These are phyloP conservation scores for Protosalanx chinensis DNA, from an alignment of 2,797 vertebrate species.

Conservation along the genomic window DNA sequence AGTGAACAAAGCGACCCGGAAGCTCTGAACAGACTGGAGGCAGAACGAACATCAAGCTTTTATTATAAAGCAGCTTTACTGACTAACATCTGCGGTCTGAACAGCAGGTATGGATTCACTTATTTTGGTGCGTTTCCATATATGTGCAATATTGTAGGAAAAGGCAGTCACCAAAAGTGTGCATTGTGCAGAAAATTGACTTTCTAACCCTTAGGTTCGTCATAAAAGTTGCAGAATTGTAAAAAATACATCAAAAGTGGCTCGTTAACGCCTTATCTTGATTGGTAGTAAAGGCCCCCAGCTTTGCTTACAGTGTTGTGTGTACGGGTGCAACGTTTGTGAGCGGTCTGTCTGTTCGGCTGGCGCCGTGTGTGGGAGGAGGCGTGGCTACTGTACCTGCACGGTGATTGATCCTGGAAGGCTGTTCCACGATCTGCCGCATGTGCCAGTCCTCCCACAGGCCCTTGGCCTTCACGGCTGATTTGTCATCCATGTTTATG, in stretches of 20 bases:
- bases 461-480: constrained; percentile 75
- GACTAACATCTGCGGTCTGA: constrained; percentile 69
- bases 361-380: background rate
- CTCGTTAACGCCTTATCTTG: too few relatives aligned
- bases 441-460: constrained; percentile 83
- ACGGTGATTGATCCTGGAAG: constrained; percentile 69
- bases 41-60: constrained; percentile 76
- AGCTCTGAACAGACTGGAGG: constrained; percentile 79
- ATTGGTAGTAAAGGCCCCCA: too few relatives aligned
- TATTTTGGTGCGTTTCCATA: constrained; percentile 28
- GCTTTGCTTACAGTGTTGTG: too few relatives aligned
- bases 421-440: constrained; percentile 73
- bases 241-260: constrained; percentile 52
- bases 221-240: constrained; percentile 75
- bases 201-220: constrained; percentile 62
- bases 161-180: constrained; percentile 16
- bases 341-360: too few relatives aligned
- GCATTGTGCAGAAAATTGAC: constrained; percentile 51
- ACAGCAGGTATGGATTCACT: constrained; percentile 72
- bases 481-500: constrained; percentile 76
- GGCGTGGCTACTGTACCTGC: constrained; percentile 61
- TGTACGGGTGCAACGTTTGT: background rate
- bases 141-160: constrained; percentile 26
- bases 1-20: constrained; percentile 94
- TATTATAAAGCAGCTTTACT: constrained; percentile 67